Evolutionary conservation across 2,113 vertebrate species (phyloP).

Genomic region (Cyrtonyx montezumae): DNA sequence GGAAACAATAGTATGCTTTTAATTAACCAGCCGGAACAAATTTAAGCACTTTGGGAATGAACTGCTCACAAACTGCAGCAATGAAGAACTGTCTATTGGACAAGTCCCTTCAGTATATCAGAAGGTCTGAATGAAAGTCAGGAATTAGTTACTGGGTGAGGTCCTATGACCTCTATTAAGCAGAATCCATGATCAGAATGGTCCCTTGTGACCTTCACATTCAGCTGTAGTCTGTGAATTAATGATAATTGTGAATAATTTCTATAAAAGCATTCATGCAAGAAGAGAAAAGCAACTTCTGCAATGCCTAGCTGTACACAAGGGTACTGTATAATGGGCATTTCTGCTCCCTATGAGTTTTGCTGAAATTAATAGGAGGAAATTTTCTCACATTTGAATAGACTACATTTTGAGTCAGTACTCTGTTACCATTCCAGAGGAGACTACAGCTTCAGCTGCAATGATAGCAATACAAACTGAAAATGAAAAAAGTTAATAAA

Average conservation of each 20-base stretch:
- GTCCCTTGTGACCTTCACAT: neutral
- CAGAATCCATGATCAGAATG: neutral
- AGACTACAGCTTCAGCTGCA: neutral
- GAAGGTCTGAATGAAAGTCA: neutral
- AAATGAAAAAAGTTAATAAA: neutral
- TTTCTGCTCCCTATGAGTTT: neutral
- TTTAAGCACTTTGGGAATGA: neutral
- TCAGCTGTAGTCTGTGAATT: neutral
- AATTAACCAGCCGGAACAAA: neutral
- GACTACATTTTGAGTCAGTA: neutral
- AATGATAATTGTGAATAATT: slow-evolving; percentile 24
- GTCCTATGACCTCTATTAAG: neutral
- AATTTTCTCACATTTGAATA: neutral
- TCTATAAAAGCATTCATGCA: neutral
- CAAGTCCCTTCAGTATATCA: neutral
- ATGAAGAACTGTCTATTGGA: neutral
- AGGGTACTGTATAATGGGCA: neutral
- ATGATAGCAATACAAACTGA: neutral
- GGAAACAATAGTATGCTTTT: neutral
- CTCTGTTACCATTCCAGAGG: neutral
- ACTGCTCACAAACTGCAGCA: neutral
- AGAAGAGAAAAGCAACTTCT: neutral
- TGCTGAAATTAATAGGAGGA: neutral
- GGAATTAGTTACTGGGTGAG: neutral
- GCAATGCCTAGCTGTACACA: neutral